A percentile compares a stretch with the other conserved stretches of the same genome.
These are phyloP conservation scores for Urosaurus nigricauda DNA, from an alignment of 2,797 vertebrate genomes.

Conservation along the genomic window DNA sequence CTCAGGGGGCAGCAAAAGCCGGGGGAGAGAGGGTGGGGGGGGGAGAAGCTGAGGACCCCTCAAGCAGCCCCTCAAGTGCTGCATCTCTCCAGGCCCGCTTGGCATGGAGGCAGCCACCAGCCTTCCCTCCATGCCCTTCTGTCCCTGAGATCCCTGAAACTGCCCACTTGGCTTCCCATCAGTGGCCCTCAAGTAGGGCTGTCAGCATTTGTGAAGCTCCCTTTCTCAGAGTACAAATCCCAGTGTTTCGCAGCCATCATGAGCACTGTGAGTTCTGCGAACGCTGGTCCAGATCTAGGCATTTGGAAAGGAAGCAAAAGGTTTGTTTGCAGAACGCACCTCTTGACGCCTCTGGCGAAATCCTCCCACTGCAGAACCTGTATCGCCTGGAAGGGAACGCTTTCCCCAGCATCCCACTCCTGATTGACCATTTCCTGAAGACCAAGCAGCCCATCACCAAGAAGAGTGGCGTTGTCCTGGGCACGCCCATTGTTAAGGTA, in stretches of 20 bases:
- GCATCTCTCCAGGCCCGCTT: no score
- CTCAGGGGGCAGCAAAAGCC: neutral
- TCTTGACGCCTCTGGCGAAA: neutral
- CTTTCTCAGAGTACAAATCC: no score
- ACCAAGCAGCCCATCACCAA: constrained; percentile 87
- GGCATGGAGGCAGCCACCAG: no score
- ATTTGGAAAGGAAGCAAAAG: neutral
- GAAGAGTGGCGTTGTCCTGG: constrained; percentile 84
- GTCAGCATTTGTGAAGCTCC: no score
- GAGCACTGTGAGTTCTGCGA: no score
- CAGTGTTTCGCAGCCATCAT: no score
- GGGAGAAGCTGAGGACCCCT: neutral
- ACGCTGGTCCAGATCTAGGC: neutral
- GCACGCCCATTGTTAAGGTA: constrained; percentile 89
- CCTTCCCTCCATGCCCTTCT: no score
- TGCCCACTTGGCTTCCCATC: no score
- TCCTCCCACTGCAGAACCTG: constrained; percentile 79
- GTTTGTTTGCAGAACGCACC: neutral
- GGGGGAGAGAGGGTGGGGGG: no score
- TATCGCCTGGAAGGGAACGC: constrained; percentile 92
- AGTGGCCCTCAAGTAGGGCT: no score
- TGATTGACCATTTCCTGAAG: constrained; percentile 86
- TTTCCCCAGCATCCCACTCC: constrained; percentile 87
- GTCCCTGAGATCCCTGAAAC: no score
- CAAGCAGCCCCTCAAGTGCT: no score